These are phyloP conservation scores for Nibea coibor DNA, from an alignment of 2,113 vertebrate species.

Conservation along the genomic window DNA sequence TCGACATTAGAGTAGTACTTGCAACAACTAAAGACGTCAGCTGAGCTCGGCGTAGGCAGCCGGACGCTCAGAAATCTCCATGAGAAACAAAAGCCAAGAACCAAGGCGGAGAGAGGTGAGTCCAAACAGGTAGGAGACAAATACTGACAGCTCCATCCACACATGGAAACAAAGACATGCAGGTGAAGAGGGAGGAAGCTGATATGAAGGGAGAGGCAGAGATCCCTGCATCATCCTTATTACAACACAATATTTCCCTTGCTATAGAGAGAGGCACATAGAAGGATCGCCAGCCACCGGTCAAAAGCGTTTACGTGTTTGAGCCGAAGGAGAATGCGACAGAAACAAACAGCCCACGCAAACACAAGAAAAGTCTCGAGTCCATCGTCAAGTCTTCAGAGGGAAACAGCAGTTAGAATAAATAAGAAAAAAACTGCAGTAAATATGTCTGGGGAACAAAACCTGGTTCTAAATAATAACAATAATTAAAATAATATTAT, in stretches of 20 bases:
- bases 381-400: slow-evolving; percentile 75
- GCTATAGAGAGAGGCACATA: slow-evolving; percentile 66
- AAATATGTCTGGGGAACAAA: slow-evolving; percentile 54
- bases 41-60: not conserved
- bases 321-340: slow-evolving; percentile 45
- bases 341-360: slow-evolving; percentile 12
- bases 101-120: slow-evolving; percentile 3
- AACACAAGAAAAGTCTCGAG: slow-evolving; percentile 41
- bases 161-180: not conserved
- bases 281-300: slow-evolving; percentile 60
- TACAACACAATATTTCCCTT: not conserved
- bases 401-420: slow-evolving; percentile 82
- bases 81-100: not conserved
- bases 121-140: not conserved
- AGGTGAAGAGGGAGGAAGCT: slow-evolving; percentile 13
- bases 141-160: slow-evolving; percentile 19
- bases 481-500: slow-evolving; percentile 69
- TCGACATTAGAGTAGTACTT: slow-evolving; percentile 24
- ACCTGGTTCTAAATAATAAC: slow-evolving; percentile 63
- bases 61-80: not conserved
- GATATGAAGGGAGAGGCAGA: slow-evolving; percentile 3
- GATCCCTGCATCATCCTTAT: slow-evolving; percentile 26
- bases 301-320: slow-evolving; percentile 58
- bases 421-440: slow-evolving; percentile 80
- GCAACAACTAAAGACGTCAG: slow-evolving; percentile 6